Evolutionary conservation across 1,140 invertebrate species (phyloP), one percentile per base, ranked within the genome.

Genomic region (Plectrocnemia conspersa): DNA sequence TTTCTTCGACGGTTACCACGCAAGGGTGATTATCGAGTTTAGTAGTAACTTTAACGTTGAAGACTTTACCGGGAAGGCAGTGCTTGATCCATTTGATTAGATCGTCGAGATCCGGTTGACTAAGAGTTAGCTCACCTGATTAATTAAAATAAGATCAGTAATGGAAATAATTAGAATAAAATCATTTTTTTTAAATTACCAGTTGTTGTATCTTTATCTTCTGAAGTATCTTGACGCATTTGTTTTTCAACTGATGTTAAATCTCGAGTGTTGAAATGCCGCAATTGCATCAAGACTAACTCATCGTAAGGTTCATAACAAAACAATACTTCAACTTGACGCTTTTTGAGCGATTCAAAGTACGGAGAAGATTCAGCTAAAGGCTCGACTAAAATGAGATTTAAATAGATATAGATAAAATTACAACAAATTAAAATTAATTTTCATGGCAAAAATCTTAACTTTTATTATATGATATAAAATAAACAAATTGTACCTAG

Each of bases 261-360:
- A 46, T 80, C 77, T 64, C 87, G 84, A 41, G 81, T 80, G 54
- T 88, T 84, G 68, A 91, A 98, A 65, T 91, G 82, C 59, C 81
- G 80, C 16, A 98, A 71, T 63, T 97, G 90, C 78, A 97, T 84
- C 1, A 98, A 73, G 7, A 98, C 92, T 18, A 97, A 73, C 72
- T 98, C 96, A 74, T 98, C 96, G 64, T 97, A 95, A 1, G 88
- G 84, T 64, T 98, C 93, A 65, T 93, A 97, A 66, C 93, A 92
- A 69, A 97, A 97, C 2, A 99, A 68, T 1, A 98, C 93, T 77
- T 98, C 93, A 2, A 89, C 79, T 55, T 95, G 84, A 58, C 84
- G 82, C 64, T 86, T 84, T 64, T 91, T 91, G 1, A 98, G 74
- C 15, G 89, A 89, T 75, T 98, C 95, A 65, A 86, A 93, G 67